phyloP scores from a whole-genome alignment of 1,140 invertebrate genomes.

The Rhagoletis zephyria region DNA sequence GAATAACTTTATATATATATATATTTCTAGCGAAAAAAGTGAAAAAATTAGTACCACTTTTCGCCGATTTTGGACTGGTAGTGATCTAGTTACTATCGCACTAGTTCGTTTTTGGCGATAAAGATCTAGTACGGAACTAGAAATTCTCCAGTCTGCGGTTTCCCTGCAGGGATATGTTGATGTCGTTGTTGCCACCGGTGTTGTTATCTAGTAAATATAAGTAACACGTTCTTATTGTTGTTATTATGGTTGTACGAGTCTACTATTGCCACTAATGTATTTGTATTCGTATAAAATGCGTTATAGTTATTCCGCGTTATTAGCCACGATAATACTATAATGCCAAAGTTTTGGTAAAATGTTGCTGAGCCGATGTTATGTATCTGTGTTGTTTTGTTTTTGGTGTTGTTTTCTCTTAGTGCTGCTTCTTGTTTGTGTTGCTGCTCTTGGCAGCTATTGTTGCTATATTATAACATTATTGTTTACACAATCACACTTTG shows the following conservation, averaged over 20 bases:
- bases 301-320: slow-evolving; percentile 21
- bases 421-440: background rate
- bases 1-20: too few species aligned
- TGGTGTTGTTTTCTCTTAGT: background rate
- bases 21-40: too few species aligned
- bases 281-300: background rate
- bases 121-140: too few species aligned
- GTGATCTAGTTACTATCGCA: too few species aligned
- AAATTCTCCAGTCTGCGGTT: too few species aligned
- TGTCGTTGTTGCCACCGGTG: too few species aligned
- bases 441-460: background rate
- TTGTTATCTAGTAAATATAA: too few species aligned
- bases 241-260: background rate
- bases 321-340: slow-evolving; percentile 47
- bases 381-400: background rate
- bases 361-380: slow-evolving; percentile 5
- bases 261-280: slow-evolving; percentile 3
- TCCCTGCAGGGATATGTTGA: too few species aligned
- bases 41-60: too few species aligned
- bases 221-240: too few species aligned
- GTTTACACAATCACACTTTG: slow-evolving; percentile 31
- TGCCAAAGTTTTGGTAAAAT: slow-evolving; percentile 34
- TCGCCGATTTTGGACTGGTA: too few species aligned
- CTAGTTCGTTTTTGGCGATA: too few species aligned
- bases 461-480: slow-evolving; percentile 29